Evolutionary conservation across 2,113 vertebrate genomes (phyloP).

Genomic region (Lontra canadensis): DNA sequence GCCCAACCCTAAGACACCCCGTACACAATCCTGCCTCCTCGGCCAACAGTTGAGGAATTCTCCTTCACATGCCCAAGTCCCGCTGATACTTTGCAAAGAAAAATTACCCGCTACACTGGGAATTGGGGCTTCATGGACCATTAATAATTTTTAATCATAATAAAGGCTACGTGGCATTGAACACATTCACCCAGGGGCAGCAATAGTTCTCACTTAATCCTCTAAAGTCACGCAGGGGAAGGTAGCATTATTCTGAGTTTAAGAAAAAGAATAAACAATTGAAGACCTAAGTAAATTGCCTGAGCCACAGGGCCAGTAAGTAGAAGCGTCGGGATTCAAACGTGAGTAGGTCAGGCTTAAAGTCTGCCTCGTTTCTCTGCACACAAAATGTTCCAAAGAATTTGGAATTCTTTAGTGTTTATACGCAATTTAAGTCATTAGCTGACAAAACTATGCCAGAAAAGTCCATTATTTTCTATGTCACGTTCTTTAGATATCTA

Average conservation of each 20-base stretch:
- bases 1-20: not conserved
- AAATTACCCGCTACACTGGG: not conserved
- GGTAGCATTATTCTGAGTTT: not conserved
- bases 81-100: not conserved
- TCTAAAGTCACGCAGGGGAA: not conserved
- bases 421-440: not conserved
- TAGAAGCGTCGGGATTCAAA: not conserved
- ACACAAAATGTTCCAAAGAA: not conserved
- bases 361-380: not conserved
- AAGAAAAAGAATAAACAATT: not conserved
- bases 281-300: not conserved
- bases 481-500: not conserved
- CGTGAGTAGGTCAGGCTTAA: not conserved
- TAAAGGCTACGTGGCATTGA: not conserved
- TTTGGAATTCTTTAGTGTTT: conserved; percentile 20
- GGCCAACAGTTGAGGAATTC: not conserved
- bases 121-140: not conserved
- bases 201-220: not conserved
- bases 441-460: not conserved
- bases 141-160: not conserved
- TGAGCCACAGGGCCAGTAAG: not conserved
- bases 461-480: conserved; percentile 9
- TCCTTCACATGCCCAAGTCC: not conserved
- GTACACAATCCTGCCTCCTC: not conserved
- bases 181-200: not conserved